Conservation (phyloP, 2,888 invertebrate species). For the Meiosimyza decipiens region DNA sequence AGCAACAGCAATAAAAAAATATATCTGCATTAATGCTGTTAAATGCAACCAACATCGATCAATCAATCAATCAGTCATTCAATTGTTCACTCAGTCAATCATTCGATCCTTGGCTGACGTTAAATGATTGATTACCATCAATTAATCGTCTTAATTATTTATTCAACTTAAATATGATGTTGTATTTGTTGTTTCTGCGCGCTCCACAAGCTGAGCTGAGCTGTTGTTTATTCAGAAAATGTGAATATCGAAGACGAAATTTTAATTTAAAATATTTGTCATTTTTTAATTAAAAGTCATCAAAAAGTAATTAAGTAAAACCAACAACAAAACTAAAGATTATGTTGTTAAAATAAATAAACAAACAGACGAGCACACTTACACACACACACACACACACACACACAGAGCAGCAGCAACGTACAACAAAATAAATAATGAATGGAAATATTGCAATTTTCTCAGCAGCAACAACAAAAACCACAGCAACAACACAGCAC, state of each 20-base stretch:
- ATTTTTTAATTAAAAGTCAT: slow-evolving; percentile 49
- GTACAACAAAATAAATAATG: too few relatives aligned
- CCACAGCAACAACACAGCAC: neutral
- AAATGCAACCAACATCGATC: slow-evolving; percentile 25
- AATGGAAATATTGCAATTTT: too few relatives aligned
- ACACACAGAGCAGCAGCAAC: too few relatives aligned
- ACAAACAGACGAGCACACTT: too few relatives aligned
- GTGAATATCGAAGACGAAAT: too few relatives aligned
- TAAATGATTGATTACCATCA: slow-evolving; percentile 46
- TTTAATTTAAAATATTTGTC: slow-evolving; percentile 3
- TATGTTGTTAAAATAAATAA: too few relatives aligned
- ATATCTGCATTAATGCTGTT: neutral
- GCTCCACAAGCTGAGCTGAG: neutral
- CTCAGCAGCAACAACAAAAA: neutral
- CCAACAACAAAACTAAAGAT: too few relatives aligned
- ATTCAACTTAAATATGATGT: slow-evolving; percentile 2
- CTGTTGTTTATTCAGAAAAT: too few relatives aligned
- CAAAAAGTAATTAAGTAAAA: slow-evolving; percentile 44
- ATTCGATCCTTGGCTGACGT: slow-evolving; percentile 10
- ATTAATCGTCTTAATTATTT: slow-evolving; percentile 40
- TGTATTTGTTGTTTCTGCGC: neutral
- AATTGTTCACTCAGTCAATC: slow-evolving; percentile 1
- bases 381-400: too few relatives aligned
- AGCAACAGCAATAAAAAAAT: slow-evolving; percentile 24
- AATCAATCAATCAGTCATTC: slow-evolving; percentile 37